Evolutionary conservation across 2,113 vertebrate genomes (phyloP).

Genomic region (Xenopus laevis): DNA sequence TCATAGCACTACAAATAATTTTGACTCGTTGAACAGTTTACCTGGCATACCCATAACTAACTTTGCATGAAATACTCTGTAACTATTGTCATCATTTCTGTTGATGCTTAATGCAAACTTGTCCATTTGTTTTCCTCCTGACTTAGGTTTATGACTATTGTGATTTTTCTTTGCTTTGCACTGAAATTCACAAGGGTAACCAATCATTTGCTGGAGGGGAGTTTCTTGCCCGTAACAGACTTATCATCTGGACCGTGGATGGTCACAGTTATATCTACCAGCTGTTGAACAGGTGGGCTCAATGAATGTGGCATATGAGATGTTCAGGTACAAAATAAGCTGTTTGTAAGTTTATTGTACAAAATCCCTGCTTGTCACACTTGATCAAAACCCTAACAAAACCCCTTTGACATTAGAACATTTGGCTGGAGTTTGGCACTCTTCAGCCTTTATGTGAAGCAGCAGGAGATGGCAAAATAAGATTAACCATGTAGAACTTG

Average conservation of each 20-base stretch:
- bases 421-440: constrained; percentile 64
- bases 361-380: constrained; percentile 66
- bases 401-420: constrained; percentile 66
- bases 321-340: constrained; percentile 73
- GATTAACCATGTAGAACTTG: constrained; percentile 74
- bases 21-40: too few relatives aligned
- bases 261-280: constrained; percentile 76
- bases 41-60: too few relatives aligned
- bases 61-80: too few relatives aligned
- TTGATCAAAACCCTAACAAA: constrained; percentile 77
- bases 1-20: too few relatives aligned
- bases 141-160: constrained; percentile 74
- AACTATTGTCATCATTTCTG: background rate
- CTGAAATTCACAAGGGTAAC: constrained; percentile 55
- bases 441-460: constrained; percentile 65
- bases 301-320: constrained; percentile 60
- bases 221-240: constrained; percentile 67
- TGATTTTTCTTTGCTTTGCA: constrained; percentile 72
- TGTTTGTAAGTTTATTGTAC: constrained; percentile 68
- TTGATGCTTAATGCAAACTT: background rate
- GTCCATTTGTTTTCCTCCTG: background rate
- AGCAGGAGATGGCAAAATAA: constrained; percentile 67
- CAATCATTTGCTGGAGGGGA: constrained; percentile 69
- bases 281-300: constrained; percentile 81
- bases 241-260: constrained; percentile 73